Evolutionary conservation across 2,113 vertebrate genomes (phyloP).

Genomic region (Pomatorhinus ruficollis): DNA sequence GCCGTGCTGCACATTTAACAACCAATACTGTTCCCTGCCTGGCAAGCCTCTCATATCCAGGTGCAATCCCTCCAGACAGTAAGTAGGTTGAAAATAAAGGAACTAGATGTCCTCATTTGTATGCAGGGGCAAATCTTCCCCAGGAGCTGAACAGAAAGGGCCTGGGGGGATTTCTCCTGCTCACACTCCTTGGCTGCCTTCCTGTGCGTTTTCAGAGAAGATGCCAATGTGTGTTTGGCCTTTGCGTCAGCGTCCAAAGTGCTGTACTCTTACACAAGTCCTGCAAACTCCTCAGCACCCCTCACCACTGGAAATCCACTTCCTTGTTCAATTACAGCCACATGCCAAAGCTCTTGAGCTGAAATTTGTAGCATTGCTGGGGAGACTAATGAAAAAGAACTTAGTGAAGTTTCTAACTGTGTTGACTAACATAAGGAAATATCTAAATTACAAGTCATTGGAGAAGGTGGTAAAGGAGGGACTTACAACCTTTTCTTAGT

Average conservation of each 20-base stretch:
- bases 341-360: not conserved
- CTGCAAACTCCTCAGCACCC: not conserved
- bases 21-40: not conserved
- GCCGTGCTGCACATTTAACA: not conserved
- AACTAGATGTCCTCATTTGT: not conserved
- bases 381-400: not conserved
- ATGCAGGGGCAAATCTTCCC: not conserved
- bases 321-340: not conserved
- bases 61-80: not conserved
- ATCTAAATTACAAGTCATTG: not conserved
- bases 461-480: not conserved
- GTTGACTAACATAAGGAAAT: not conserved
- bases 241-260: not conserved
- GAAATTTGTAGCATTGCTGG: not conserved
- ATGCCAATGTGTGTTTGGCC: not conserved
- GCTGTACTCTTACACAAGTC: not conserved
- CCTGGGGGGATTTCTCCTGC: not conserved
- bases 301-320: not conserved
- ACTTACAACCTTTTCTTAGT: not conserved
- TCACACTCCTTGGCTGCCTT: not conserved
- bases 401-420: not conserved
- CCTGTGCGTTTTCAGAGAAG: not conserved
- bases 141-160: not conserved
- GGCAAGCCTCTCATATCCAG: not conserved
- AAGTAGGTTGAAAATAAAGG: not conserved